These are phyloP conservation scores for Dasypogon diadema DNA, from an alignment of 2,888 invertebrate genomes.

Conservation along the genomic window DNA sequence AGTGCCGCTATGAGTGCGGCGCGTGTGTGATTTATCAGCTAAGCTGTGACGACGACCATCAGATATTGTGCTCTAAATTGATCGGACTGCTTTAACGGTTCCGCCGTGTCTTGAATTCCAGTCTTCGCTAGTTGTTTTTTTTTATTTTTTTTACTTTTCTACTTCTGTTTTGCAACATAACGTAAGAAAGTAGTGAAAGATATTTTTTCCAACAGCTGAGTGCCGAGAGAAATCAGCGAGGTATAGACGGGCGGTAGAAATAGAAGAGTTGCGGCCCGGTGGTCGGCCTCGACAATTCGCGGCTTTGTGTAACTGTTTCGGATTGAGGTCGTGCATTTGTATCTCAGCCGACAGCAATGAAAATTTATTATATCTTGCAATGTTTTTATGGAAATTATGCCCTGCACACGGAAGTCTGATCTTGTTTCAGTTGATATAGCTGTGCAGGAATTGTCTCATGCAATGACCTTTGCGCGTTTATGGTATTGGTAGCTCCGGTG, in stretches of 20 bases:
- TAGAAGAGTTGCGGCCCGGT: not conserved
- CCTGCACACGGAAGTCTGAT: constrained; percentile 18
- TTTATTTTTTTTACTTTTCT: constrained; percentile 2
- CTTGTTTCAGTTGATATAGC: not conserved
- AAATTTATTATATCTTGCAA: constrained; percentile 13
- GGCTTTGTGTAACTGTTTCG: constrained; percentile 14
- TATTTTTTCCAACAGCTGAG: constrained; percentile 23
- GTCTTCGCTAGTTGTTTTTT: not conserved
- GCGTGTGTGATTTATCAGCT: constrained; percentile 32
- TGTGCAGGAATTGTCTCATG: not conserved
- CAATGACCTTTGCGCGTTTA: not conserved
- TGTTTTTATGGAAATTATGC: constrained; percentile 21
- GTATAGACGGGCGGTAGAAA: too few relatives aligned
- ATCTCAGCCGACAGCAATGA: not conserved
- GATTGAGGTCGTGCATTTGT: not conserved
- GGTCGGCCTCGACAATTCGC: too few relatives aligned
- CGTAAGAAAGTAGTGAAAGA: constrained; percentile 38
- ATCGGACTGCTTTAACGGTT: constrained; percentile 13
- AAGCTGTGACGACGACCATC: not conserved
- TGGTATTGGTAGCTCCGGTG: not conserved
- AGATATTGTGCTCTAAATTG: constrained; percentile 29
- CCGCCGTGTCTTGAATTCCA: constrained; percentile 37
- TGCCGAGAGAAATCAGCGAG: constrained; percentile 4
- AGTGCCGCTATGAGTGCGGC: not conserved
- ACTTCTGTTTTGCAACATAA: constrained; percentile 14